Percentiles rank a stretch among this genome's conserved stretches.
These are phyloP conservation scores for Mastigias papua DNA, from an alignment of 30 jellyfish, hydroid and myxozoan genomes.

Conservation along the genomic window DNA sequence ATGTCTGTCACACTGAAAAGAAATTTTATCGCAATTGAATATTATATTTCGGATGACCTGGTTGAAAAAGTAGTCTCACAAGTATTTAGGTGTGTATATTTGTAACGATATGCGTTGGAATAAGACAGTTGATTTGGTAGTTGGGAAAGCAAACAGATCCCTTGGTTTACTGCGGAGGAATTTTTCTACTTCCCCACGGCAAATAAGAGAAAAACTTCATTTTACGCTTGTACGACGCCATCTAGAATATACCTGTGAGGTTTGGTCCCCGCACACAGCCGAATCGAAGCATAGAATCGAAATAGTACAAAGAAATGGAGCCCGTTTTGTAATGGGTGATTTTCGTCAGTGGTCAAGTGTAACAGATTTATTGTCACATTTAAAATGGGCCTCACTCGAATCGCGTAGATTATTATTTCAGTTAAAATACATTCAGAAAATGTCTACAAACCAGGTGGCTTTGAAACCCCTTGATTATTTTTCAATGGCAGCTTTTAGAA, in stretches of 20 bases:
- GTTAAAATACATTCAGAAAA: conserved; percentile 15
- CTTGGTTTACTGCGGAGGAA: conserved; percentile 47
- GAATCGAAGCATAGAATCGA: conserved; percentile 32
- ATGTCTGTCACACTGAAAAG: conserved; percentile 47
- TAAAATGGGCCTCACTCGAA: conserved; percentile 27
- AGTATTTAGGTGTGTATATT: conserved; percentile 33
- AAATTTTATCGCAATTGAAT: conserved; percentile 16
- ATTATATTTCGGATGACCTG: conserved; percentile 37
- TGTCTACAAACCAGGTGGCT: conserved; percentile 32
- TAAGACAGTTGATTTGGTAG: conserved; percentile 45
- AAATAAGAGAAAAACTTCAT: conserved; percentile 35
- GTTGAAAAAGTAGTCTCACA: conserved; percentile 46
- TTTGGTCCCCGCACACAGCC: conserved; percentile 67
- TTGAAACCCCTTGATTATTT: conserved; percentile 57
- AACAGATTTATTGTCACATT: conserved; percentile 12
- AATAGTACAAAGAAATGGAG: conserved; percentile 59
- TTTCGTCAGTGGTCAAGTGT: conserved; percentile 8
- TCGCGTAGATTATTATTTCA: conserved; percentile 26
- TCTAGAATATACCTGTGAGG: conserved; percentile 66
- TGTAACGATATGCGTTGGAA: conserved; percentile 50
- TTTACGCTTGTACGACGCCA: conserved; percentile 72
- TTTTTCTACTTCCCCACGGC: conserved; percentile 41
- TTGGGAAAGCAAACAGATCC: conserved; percentile 62
- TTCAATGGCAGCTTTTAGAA: conserved; percentile 67
- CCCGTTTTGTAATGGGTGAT: conserved; percentile 47